Conservation (phyloP, 2,797 vertebrate species). For the Acropternis orthonyx region DNA sequence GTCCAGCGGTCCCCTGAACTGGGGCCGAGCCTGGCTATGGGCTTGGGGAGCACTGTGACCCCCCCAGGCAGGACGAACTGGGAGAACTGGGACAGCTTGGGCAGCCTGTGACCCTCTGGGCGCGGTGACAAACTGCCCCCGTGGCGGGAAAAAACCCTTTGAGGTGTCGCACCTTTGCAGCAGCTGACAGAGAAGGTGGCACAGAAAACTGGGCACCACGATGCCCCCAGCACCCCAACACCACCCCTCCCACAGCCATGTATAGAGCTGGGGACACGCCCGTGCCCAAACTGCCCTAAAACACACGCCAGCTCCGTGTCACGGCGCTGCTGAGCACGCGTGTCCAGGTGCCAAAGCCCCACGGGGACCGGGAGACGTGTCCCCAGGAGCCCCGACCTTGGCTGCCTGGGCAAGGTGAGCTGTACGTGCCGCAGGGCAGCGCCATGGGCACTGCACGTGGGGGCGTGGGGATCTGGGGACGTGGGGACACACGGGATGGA, state of each 20-base stretch:
- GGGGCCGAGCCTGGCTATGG: not conserved
- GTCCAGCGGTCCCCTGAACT: not conserved
- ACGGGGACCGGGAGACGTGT: accelerated
- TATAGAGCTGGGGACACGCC: accelerated
- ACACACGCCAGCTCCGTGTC: accelerated
- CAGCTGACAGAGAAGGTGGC: too few species aligned
- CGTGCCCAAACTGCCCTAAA: not conserved
- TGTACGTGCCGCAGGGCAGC: not conserved
- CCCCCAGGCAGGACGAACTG: not conserved
- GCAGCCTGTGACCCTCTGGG: accelerated
- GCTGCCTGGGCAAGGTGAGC: not conserved
- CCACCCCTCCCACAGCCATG: accelerated
- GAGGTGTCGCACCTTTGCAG: not conserved
- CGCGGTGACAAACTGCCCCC: not conserved
- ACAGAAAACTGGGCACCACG: not conserved
- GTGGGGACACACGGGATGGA: not conserved
- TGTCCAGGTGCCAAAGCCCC: not conserved
- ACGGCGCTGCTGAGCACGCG: accelerated
- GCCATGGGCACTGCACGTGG: not conserved
- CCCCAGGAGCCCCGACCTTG: not conserved
- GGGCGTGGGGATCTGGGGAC: not conserved
- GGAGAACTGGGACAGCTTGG: accelerated
- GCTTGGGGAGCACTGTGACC: not conserved
- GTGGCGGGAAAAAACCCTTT: accelerated
- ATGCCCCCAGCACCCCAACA: not conserved